Evolutionary conservation across 2,797 vertebrate genomes (phyloP).

Genomic region (Rhabdophis nuchalis): DNA sequence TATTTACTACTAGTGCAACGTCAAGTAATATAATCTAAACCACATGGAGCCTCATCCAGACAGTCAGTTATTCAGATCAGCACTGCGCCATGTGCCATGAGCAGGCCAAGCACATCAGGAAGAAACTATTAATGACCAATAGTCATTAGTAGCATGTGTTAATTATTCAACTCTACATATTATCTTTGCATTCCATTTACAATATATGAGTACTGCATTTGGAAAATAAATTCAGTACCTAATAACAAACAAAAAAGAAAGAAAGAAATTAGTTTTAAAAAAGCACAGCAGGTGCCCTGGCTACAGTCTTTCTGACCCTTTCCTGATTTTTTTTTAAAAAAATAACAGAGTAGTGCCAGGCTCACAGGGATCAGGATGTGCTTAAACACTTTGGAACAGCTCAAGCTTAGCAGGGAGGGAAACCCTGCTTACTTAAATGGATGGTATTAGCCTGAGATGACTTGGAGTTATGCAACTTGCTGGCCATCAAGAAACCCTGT

Average conservation of each 20-base stretch:
- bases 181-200: neutral
- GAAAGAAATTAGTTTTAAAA: neutral
- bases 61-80: neutral
- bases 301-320: conserved; percentile 5
- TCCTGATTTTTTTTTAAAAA: neutral
- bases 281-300: neutral
- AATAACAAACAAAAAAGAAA: neutral
- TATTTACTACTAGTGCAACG: neutral
- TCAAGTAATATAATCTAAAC: neutral
- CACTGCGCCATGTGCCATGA: neutral
- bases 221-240: neutral
- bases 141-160: neutral
- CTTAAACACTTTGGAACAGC: conserved; percentile 39
- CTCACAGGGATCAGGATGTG: conserved; percentile 44
- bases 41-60: neutral
- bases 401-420: conserved; percentile 37
- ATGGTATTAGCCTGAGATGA: conserved; percentile 59
- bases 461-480: conserved; percentile 62
- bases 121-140: neutral
- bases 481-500: conserved; percentile 58
- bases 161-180: neutral
- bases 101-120: neutral
- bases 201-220: neutral
- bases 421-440: conserved; percentile 40
- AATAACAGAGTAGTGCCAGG: conserved; percentile 23